Conservation (phyloP, 2,113 vertebrate genomes). For the Gallinago jamesoni region DNA sequence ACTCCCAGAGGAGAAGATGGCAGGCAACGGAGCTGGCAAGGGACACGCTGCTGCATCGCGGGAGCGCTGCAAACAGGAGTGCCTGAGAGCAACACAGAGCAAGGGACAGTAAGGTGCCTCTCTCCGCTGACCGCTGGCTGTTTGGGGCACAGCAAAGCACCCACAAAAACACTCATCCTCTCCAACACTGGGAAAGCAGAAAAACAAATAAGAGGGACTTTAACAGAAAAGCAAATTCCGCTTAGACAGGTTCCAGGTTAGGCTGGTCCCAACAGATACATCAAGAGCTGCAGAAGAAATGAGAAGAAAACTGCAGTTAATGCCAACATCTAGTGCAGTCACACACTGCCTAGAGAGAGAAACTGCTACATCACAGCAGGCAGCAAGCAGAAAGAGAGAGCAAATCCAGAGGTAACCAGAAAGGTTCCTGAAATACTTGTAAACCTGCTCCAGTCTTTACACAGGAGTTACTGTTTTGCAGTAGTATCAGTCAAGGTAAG, state of each 20-base stretch:
- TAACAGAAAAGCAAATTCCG: background rate
- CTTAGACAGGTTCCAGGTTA: background rate
- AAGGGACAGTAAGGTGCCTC: background rate
- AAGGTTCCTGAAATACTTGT: background rate
- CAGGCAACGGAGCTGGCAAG: background rate
- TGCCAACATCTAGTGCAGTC: background rate
- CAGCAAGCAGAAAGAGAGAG: background rate
- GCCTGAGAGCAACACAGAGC: background rate
- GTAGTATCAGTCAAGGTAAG: background rate
- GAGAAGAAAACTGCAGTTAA: background rate
- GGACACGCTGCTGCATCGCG: background rate
- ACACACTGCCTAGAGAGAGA: background rate
- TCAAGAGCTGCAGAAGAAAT: background rate
- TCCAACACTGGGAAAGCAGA: background rate
- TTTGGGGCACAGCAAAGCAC: background rate
- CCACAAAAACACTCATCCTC: background rate
- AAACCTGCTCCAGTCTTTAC: background rate
- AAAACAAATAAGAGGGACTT: background rate
- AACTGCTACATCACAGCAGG: background rate
- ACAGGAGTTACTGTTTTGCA: background rate
- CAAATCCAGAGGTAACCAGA: background rate
- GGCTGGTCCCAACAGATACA: background rate
- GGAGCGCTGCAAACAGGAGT: background rate
- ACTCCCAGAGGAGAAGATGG: slow-evolving; percentile 41
- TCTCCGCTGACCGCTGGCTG: background rate